Evolutionary conservation across 2,797 vertebrate genomes (phyloP), one percentile per base, ranked within the genome.

Genomic region (Cichlasoma orientale): DNA sequence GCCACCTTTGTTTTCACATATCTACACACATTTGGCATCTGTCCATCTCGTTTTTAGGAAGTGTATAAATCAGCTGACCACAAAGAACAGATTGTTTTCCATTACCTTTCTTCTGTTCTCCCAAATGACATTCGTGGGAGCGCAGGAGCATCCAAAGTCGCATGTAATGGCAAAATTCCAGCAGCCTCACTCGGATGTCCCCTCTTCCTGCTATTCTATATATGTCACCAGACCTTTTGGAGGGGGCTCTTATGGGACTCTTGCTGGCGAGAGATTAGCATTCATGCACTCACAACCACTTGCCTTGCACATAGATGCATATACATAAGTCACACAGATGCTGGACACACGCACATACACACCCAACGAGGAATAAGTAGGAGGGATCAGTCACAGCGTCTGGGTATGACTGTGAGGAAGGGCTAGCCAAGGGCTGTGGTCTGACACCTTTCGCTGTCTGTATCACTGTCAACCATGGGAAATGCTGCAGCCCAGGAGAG

Each of bases 201-300:
- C 85, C 70, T 90, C 84, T 95, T 94, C 93, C 93, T 93, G 92
- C 92, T 74, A 92, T 94, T 94, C 90, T 94, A 89, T 90, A 90
- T 88, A 82, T 94, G 93, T 95, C 91, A 93, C 90, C 91, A 89
- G 80, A 76, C 77, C 82, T 91, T 85, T 82, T 82, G 68, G 11
- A 72, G 13, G 54, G 77, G 70, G 72, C 77, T 83, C 90, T 90
- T 89, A 77, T 87, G 90, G 91, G 93, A 91, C 83, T 61, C 56
- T 47, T 58, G 71, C 74, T 88, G 88, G 81, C 58, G 87, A 93
- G 81, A 89, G 91, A 94, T 94, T 90, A 92, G 91, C 91, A 89
- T 90, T 84, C 14, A 54, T 73, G 69, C 76, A 89, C 86, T 86
- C 84, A 89, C 84, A 61, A 79, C 85, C 86, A 84, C 79, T 89